Base-by-base conservation (phyloP, 1,140 invertebrate genomes). In the Rhopalosiphum padi region DNA sequence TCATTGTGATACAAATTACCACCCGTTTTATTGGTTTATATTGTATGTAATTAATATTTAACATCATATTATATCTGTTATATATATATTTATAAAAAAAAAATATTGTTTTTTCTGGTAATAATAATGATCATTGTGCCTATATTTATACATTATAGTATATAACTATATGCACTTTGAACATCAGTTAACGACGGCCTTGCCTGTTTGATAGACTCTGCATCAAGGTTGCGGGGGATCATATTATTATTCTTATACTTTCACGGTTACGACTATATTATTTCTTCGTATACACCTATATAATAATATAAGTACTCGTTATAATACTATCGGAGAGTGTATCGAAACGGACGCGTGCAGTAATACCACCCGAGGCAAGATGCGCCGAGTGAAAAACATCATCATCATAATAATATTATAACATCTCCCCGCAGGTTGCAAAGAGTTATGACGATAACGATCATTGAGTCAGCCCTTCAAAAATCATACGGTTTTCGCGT, bases 221-320 rank as follows among this genome's bases (percentile, higher is more conserved):
- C 60, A n/a, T 77, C 60, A 77, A 77, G 60, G 60, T 77, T 77
- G 60, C 60, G 60, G 60, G 60, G 60, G 60, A 77, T 77, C 60
- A 77, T 77, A 77, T 77, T 77, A 77, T 77, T 68, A 68, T 68
- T 68, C 30, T 68, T n/a, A 77, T 77, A 77, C 60, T 77, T 77
- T 77, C 60, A 77, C 60, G 60, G 60, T 77, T 77, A 77, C 60
- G 60, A 77, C 60, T 77, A n/a, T n/a, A 68, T 68, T 77, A 77
- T 77, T 77, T 77, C 60, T 77, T 18, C 60, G 60, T 77, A 77
- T n/a, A 35, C 15, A 77, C 60, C 30, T n/a, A 77, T 77, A n/a
- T 21, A 68, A 68, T 30, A 68, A n/a, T 68, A n/a, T 30, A 68
- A 68, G 60, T 68, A 68, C 30, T 30, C 11, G 60, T 30, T 15